Base-by-base conservation (phyloP, 1,140 invertebrate genomes). In the Monochamus saltuarius region DNA sequence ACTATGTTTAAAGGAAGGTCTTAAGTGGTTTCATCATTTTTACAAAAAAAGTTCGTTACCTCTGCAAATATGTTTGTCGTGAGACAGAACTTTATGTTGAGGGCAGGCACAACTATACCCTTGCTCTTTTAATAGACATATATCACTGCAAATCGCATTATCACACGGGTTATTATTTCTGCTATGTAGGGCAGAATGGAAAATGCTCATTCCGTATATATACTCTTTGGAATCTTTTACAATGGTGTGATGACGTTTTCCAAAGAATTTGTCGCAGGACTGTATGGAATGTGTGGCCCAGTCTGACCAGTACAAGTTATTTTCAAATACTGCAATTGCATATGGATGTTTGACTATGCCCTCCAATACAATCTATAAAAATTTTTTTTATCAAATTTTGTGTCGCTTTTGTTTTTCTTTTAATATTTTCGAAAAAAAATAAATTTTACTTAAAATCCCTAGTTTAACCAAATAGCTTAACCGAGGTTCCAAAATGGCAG, bases 261-360 rank as follows among this genome's bases (percentile, higher is more conserved):
- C 83, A 2, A 80, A 84, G 56, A 88, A 84, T 71, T 90, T 91
- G 65, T 91, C 80, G 17, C 85, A 87, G 0, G 80, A 80, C 64
- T 87, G 81, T 22, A 91, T 81, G 13, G 83, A 83, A 62, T 84
- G 82, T 0, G 83, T 83, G 0, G 76, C 75, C 84, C 87, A 89
- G 72, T 96, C 92, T 43, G 87, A 92, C 91, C 94, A 97, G 71
- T 89, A 97, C 0, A 97, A 69, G 9, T 79, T 83, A 76, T 95
- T 87, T 76, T 95, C 94, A 75, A 95, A 97, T 2, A 97, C 84
- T 0, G 87, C 83, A 46, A 98, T 79, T 0, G 89, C 86, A 73
- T 89, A 93, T 0, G 94, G 93, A 78, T 92, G 88, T 63, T 85
- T 82, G 6, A 85, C 79, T 1, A 84, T 74, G 2, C 79, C 79